A percentile compares a stretch with the other conserved stretches of the same genome.
Evolutionary conservation across 2,888 invertebrate species (phyloP).

Genomic region (Epinotia ramella): DNA sequence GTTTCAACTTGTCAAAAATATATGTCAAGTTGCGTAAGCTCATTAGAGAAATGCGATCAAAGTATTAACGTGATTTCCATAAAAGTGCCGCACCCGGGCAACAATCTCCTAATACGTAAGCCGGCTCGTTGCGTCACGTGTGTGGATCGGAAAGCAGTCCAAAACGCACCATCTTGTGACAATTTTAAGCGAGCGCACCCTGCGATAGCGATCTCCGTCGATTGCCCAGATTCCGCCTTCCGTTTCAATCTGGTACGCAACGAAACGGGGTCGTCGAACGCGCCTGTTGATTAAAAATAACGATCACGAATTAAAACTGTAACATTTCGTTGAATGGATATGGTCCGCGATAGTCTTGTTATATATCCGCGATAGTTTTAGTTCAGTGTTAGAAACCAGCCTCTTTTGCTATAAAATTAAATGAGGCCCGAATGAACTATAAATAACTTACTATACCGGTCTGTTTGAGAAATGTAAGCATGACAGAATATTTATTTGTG

Average conservation of each 20-base stretch:
- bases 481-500: conserved; percentile 23
- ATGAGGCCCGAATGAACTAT: conserved; percentile 35
- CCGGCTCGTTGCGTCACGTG: conserved; percentile 49
- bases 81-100: conserved; percentile 48
- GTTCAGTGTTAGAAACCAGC: conserved; percentile 33
- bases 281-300: conserved; percentile 65
- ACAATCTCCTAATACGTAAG: conserved; percentile 51
- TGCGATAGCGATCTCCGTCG: conserved; percentile 51
- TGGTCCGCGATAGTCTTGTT: conserved; percentile 49
- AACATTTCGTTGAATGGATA: conserved; percentile 57
- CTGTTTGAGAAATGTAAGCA: conserved; percentile 24
- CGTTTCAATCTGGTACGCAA: conserved; percentile 57
- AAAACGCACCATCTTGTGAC: conserved; percentile 44
- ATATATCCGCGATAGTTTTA: too few species aligned
- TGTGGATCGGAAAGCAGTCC: conserved; percentile 36
- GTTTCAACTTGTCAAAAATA: conserved; percentile 57
- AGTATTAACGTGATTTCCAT: conserved; percentile 50
- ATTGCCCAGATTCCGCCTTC: conserved; percentile 56
- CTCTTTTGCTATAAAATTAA: conserved; percentile 35
- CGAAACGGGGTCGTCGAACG: conserved; percentile 64
- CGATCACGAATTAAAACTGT: conserved; percentile 60
- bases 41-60: conserved; percentile 61
- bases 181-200: conserved; percentile 47
- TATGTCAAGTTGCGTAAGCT: conserved; percentile 64
- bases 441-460: conserved; percentile 33